Evolutionary conservation across 1,140 invertebrate species (phyloP).

Genomic region (Cephus cinctus): DNA sequence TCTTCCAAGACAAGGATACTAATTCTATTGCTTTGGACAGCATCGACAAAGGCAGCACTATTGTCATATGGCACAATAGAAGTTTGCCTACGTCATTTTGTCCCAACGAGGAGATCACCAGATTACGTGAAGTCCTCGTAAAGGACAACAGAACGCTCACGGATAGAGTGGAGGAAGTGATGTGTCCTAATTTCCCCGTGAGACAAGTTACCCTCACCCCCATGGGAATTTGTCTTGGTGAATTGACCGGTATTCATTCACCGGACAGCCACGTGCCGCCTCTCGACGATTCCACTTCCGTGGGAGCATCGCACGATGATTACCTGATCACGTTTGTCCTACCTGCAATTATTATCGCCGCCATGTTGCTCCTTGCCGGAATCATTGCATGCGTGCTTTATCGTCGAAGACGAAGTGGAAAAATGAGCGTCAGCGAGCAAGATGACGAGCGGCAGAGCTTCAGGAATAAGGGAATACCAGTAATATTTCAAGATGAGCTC

Average conservation of each 20-base stretch:
- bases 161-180: constrained; percentile 67
- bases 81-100: constrained; percentile 69
- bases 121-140: constrained; percentile 68
- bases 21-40: constrained; percentile 67
- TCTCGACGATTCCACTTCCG: constrained; percentile 55
- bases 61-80: constrained; percentile 80
- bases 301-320: constrained; percentile 64
- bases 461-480: constrained; percentile 87
- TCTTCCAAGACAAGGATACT: constrained; percentile 76
- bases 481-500: constrained; percentile 93
- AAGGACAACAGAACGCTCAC: constrained; percentile 62
- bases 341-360: constrained; percentile 84
- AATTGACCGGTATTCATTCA: constrained; percentile 54
- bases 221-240: constrained; percentile 69
- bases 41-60: constrained; percentile 59
- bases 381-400: constrained; percentile 89
- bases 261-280: constrained; percentile 45
- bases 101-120: constrained; percentile 72
- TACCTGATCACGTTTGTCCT: constrained; percentile 89
- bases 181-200: constrained; percentile 79
- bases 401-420: constrained; percentile 76
- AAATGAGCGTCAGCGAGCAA: constrained; percentile 72
- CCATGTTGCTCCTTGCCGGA: constrained; percentile 83
- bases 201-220: constrained; percentile 70
- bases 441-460: constrained; percentile 81